Conservation (phyloP, 2,888 invertebrate species). For the Pollenia amentaria region DNA sequence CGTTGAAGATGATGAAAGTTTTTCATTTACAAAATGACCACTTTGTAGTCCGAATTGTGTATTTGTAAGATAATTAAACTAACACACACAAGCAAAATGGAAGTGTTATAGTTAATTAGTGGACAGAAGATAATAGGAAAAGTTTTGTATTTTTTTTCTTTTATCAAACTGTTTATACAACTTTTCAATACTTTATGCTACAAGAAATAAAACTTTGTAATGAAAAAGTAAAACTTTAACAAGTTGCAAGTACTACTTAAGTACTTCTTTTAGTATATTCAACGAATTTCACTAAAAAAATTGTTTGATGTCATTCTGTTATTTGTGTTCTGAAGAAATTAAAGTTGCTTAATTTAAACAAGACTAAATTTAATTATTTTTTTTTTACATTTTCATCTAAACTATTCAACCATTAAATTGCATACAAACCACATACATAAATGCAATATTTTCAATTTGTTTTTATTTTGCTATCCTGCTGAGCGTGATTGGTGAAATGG, state of each 20-base stretch:
- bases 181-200: conserved; percentile 23
- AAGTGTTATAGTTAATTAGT: conserved; percentile 63
- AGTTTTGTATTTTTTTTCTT: conserved; percentile 32
- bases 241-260: neutral
- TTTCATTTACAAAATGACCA: conserved; percentile 64
- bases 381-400: conserved; percentile 37
- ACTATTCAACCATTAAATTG: conserved; percentile 58
- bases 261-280: neutral
- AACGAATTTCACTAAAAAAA: no score
- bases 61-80: neutral
- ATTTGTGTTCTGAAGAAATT: neutral
- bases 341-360: neutral
- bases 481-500: conserved; percentile 32
- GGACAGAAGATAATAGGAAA: conserved; percentile 59
- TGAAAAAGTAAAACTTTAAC: conserved; percentile 15
- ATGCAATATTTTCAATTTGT: conserved; percentile 55
- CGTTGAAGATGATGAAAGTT: conserved; percentile 58
- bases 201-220: conserved; percentile 45
- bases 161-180: conserved; percentile 44
- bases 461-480: conserved; percentile 1
- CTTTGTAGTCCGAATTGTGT: conserved; percentile 52
- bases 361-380: conserved; percentile 10
- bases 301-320: neutral
- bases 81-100: neutral
- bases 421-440: conserved; percentile 62